Evolutionary conservation across 2,113 vertebrate genomes (phyloP).

Genomic region (Nothobranchius kuhntae): DNA sequence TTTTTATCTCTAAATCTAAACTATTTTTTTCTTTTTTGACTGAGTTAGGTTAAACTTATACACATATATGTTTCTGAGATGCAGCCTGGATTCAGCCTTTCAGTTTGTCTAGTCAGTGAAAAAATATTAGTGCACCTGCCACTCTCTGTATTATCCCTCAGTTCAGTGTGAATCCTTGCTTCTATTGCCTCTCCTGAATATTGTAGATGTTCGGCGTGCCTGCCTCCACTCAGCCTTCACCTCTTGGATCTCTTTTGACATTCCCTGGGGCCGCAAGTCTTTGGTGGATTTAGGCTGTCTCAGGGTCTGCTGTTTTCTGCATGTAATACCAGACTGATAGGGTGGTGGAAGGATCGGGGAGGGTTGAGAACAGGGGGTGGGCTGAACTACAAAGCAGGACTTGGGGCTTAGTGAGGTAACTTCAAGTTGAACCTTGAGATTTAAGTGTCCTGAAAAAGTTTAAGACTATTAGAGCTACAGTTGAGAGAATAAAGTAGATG

Average conservation of each 20-base stretch:
- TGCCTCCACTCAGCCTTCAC: neutral
- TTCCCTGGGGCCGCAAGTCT: neutral
- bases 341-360: neutral
- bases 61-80: neutral
- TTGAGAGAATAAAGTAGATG: neutral
- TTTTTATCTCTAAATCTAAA: neutral
- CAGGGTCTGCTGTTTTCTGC: neutral
- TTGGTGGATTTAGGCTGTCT: neutral
- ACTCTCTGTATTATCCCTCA: neutral
- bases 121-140: neutral
- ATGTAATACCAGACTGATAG: neutral
- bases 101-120: neutral
- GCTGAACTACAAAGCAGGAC: neutral
- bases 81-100: slow-evolving; percentile 1
- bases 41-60: neutral
- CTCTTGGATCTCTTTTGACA: neutral
- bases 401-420: neutral
- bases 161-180: neutral
- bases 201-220: neutral
- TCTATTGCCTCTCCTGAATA: slow-evolving; percentile 4
- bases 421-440: neutral
- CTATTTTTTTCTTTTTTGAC: no score
- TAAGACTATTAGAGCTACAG: neutral
- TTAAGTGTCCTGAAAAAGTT: neutral
- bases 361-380: neutral